Conservation (phyloP, 2,113 vertebrate genomes). For the Steatornis caripensis region DNA sequence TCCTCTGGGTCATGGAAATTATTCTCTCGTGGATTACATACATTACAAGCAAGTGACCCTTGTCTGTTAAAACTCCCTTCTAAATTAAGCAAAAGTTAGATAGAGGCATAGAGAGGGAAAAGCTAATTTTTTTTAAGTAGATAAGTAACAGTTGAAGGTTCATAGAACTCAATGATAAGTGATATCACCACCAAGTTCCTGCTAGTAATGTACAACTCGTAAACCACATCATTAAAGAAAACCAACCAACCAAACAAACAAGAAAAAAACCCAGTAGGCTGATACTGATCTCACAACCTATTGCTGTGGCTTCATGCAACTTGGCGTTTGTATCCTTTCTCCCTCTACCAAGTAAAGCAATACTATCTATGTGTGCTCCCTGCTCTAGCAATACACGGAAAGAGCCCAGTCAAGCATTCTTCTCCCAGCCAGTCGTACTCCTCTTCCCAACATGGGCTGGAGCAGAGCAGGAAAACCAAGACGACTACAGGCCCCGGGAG, state of each 20-base stretch:
- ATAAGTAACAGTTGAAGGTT: background rate
- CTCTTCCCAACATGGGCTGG: background rate
- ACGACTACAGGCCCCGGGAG: background rate
- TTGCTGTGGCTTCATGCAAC: background rate
- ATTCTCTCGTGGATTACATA: constrained; percentile 14
- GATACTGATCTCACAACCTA: background rate
- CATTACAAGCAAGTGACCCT: constrained; percentile 36
- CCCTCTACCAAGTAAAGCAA: background rate
- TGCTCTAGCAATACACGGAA: background rate
- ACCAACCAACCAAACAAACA: background rate
- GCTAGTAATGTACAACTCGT: background rate
- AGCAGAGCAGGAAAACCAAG: background rate
- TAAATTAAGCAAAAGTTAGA: constrained; percentile 59
- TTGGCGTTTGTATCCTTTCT: background rate
- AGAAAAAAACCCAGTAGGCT: background rate
- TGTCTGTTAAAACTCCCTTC: constrained; percentile 28
- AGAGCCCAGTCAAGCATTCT: background rate
- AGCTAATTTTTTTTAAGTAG: background rate
- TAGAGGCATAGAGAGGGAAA: background rate
- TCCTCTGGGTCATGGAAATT: background rate
- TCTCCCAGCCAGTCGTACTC: background rate
- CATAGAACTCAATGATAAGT: background rate
- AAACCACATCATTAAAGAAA: background rate
- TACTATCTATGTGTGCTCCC: background rate
- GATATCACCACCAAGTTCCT: background rate